These are phyloP conservation scores for Propithecus coquereli DNA, from an alignment of 2,113 vertebrate genomes.

Conservation along the genomic window DNA sequence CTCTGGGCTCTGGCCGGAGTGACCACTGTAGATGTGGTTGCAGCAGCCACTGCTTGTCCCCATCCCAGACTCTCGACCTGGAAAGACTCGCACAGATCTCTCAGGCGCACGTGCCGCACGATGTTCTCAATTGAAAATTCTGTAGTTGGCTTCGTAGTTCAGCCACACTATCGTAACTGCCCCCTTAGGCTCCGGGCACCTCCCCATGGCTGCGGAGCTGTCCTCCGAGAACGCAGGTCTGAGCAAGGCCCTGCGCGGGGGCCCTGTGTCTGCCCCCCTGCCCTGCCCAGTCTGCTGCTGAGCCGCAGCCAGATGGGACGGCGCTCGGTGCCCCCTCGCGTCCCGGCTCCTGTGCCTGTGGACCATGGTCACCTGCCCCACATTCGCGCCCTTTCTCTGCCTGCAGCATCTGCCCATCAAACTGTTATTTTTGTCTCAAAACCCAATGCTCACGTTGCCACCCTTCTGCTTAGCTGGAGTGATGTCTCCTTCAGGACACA, in stretches of 20 bases:
- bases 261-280: not conserved
- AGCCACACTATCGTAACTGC: not conserved
- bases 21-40: too few species aligned
- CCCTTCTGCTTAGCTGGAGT: not conserved
- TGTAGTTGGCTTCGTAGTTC: too few species aligned
- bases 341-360: not conserved
- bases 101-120: not conserved
- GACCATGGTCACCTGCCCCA: fast-evolving
- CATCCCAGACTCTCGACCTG: not conserved
- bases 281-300: not conserved
- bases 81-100: not conserved
- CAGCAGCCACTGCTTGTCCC: too few species aligned
- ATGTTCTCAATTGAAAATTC: not conserved
- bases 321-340: not conserved
- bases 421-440: not conserved
- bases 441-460: not conserved
- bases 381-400: not conserved
- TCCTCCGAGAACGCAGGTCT: not conserved
- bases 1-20: not conserved
- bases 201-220: not conserved
- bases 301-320: not conserved
- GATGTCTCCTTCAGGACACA: not conserved
- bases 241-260: not conserved
- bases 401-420: not conserved
- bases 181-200: not conserved